Evolutionary conservation across 1,140 invertebrate genomes (phyloP).

Genomic region (Ephestia elutella): DNA sequence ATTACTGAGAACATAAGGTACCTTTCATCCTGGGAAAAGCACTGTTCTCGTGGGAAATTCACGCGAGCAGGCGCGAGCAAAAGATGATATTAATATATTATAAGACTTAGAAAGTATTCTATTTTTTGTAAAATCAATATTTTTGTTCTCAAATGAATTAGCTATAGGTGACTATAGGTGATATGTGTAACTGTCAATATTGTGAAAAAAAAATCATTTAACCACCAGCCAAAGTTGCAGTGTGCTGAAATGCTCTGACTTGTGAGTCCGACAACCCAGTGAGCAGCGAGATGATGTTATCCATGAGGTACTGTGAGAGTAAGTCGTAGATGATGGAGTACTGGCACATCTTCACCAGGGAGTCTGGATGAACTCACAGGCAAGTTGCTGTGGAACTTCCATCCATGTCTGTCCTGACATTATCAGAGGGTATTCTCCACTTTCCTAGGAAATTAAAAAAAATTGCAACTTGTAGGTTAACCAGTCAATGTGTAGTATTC

Average conservation of each 20-base stretch:
- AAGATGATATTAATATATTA: too few relatives aligned
- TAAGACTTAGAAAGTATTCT: too few relatives aligned
- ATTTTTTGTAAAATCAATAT: too few relatives aligned
- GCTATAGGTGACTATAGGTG: too few relatives aligned
- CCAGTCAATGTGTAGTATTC: too few relatives aligned
- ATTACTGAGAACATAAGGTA: too few relatives aligned
- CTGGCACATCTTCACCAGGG: constrained; percentile 97
- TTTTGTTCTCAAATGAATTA: too few relatives aligned
- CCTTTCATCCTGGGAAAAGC: too few relatives aligned
- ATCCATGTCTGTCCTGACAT: constrained; percentile 98
- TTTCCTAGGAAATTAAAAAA: constrained; percentile 79
- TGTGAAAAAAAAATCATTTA: too few relatives aligned
- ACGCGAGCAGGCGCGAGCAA: too few relatives aligned
- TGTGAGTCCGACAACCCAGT: constrained; percentile 98
- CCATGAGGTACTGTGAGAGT: constrained; percentile 99
- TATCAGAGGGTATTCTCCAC: constrained; percentile 98
- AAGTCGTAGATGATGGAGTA: constrained; percentile 99
- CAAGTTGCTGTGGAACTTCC: constrained; percentile 97
- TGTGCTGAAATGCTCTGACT: constrained; percentile 98
- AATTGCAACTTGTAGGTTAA: constrained; percentile 11
- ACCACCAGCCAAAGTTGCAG: constrained; percentile 97
- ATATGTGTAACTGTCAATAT: too few relatives aligned
- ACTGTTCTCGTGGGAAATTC: too few relatives aligned
- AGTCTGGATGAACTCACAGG: constrained; percentile 97
- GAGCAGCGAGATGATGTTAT: constrained; percentile 97